Percentiles rank a stretch among this genome's conserved stretches.
Conservation (phyloP, 2,888 invertebrate species). For the Hipparchia sbordonii region DNA sequence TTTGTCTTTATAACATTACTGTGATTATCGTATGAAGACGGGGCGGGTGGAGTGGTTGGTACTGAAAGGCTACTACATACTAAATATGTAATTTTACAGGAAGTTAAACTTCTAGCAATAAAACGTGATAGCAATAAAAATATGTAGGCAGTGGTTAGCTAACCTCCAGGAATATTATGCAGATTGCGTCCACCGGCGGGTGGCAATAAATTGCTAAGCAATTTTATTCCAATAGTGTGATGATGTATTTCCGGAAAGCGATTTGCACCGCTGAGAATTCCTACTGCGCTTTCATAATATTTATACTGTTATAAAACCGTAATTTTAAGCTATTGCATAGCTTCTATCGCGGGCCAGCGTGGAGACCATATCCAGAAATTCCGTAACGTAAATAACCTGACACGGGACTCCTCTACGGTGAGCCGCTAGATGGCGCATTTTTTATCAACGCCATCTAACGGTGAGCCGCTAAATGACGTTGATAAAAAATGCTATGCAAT, state of each 20-base stretch:
- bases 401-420: too few relatives aligned
- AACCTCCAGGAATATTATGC: constrained; percentile 15
- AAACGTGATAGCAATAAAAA: constrained; percentile 5
- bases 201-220: constrained; percentile 14
- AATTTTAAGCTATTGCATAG: not conserved
- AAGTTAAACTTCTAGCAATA: not conserved
- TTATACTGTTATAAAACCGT: not conserved
- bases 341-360: too few relatives aligned
- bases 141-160: not conserved
- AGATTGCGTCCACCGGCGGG: constrained; percentile 5
- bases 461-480: too few relatives aligned
- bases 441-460: too few relatives aligned
- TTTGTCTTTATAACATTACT: too few relatives aligned
- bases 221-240: constrained; percentile 16
- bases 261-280: constrained; percentile 12
- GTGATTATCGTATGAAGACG: too few relatives aligned
- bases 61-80: not conserved
- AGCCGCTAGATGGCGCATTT: too few relatives aligned
- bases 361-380: too few relatives aligned
- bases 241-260: constrained; percentile 19
- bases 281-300: not conserved
- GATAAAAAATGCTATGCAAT: too few relatives aligned
- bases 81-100: not conserved
- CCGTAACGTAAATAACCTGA: too few relatives aligned
- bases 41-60: too few relatives aligned